Conservation (phyloP, 35 echinoderm and acorn worm genomes). For the Heliocidaris erythrogramma region DNA sequence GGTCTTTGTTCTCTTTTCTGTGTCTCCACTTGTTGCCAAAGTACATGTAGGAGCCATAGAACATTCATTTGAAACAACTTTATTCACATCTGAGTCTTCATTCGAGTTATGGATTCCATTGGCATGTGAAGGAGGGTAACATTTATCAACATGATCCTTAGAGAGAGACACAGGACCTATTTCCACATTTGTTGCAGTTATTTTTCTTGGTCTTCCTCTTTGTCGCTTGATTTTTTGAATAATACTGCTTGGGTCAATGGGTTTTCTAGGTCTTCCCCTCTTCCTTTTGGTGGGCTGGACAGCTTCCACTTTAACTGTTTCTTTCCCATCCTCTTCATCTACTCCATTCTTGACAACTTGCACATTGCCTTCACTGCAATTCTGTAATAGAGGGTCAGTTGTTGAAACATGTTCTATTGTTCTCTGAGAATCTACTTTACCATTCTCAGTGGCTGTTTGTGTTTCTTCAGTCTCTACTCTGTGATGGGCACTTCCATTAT, state of each 20-base stretch:
- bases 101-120: neutral
- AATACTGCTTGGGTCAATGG: neutral
- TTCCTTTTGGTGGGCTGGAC: neutral
- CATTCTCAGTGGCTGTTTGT: neutral
- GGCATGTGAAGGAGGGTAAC: neutral
- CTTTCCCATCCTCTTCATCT: neutral
- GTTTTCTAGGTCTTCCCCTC: neutral
- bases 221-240: neutral
- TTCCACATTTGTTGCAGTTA: neutral
- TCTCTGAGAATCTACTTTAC: neutral
- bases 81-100: neutral
- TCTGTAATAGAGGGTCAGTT: neutral
- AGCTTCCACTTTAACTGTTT: neutral
- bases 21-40: neutral
- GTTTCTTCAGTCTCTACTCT: neutral
- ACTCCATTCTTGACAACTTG: neutral
- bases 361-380: neutral
- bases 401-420: neutral
- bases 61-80: neutral
- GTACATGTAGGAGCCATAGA: neutral
- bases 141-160: neutral
- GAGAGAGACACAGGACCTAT: neutral
- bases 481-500: neutral
- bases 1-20: neutral
- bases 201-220: constrained; percentile 23